A percentile compares a stretch with the other conserved stretches of the same genome.
phyloP scores from a whole-genome alignment of 2,888 invertebrate genomes.

The Microplitis deprimator region DNA sequence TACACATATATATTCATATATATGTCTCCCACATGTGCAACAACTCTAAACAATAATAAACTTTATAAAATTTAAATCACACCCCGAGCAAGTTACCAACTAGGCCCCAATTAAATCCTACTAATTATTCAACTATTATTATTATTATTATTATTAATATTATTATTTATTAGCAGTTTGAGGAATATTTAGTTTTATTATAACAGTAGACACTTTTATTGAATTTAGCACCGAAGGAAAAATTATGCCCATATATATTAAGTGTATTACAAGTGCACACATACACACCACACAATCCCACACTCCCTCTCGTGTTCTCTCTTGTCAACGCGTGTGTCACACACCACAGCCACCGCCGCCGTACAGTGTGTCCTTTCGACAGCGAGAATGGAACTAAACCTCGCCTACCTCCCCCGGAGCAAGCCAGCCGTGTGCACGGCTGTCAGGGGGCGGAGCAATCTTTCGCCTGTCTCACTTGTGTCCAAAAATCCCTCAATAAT shows the following conservation, averaged over 20 bases:
- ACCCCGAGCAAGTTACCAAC: no score
- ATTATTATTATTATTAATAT: no score
- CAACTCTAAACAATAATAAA: no score
- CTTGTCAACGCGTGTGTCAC: constrained; percentile 24
- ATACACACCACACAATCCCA: background rate
- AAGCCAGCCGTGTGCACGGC: constrained; percentile 38
- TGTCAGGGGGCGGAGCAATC: constrained; percentile 46
- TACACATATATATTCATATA: no score
- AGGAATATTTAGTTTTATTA: no score
- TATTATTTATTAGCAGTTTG: no score
- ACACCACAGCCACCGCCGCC: constrained; percentile 27
- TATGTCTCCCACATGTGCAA: no score
- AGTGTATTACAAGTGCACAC: background rate
- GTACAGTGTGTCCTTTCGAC: constrained; percentile 31
- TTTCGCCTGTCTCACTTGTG: background rate
- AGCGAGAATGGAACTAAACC: constrained; percentile 39
- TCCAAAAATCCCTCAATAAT: constrained; percentile 2
- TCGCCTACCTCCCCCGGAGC: constrained; percentile 42
- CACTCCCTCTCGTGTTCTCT: background rate
- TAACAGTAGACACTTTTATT: background rate
- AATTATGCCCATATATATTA: no score
- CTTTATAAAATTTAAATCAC: no score
- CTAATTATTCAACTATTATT: no score
- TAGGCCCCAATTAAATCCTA: no score
- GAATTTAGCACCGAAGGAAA: no score